Evolutionary conservation across 2,113 vertebrate species (phyloP), one percentile per base, ranked within the genome.

Genomic region (Nematolebias whitei): DNA sequence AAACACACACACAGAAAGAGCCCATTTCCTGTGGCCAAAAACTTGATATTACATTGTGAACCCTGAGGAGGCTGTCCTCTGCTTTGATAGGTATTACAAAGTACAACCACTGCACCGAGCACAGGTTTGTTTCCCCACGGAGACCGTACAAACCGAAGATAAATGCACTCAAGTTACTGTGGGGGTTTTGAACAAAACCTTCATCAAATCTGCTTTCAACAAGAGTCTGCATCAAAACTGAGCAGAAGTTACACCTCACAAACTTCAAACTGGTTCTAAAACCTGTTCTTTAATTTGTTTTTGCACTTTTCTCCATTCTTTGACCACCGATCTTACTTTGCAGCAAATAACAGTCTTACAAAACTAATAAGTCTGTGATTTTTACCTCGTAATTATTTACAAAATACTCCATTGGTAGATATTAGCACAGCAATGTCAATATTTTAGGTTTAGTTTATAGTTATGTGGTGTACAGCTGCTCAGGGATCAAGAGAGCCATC

Each of bases 21-120:
- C 23, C 7, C 1, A 47, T 56, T 79, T 82, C 45, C 68, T 68
- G 43, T 38, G 51, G 59, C 66, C 62, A 59, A 59, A 69, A 62
- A 58, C 65, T 49, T 58, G 74, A 72, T 72, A 50, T 50, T 71
- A 53, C 59, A 50, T 32, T 0, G 44, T 20, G 43, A 80, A 69
- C 13, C 50, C 70, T 24, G 60, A 71, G 35, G n/a, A 63, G 53
- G 68, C 38, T 51, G 56, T 71, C 58, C 23, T 70, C 47, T 54
- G 53, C 44, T 41, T 53, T 59, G 61, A 73, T 22, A 5, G 49
- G 50, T 29, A 45, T 41, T 72, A 38, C 35, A 41, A 55, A 44
- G 50, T 24, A 51, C 38, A 4, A 14, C 64, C 26, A 10, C 23
- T 18, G 15, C 24, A 26, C 39, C 0, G n/a, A 24, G 40, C n/a